phyloP scores from a whole-genome alignment of 2,888 invertebrate species.

The Gnatocerus cornutus region DNA sequence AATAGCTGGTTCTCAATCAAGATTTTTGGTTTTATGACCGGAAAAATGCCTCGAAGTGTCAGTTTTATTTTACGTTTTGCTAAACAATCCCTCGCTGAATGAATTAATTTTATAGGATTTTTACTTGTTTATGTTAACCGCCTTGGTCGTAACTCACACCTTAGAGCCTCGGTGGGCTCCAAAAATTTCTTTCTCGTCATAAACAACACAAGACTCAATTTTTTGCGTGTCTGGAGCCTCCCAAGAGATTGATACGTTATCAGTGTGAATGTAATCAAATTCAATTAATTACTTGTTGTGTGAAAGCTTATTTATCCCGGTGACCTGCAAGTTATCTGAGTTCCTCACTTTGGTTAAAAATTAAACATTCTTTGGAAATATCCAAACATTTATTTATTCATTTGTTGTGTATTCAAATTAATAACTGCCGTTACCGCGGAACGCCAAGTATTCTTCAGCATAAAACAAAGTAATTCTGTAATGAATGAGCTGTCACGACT shows the following conservation, averaged over 20 bases:
- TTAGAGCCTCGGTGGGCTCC: too few relatives aligned
- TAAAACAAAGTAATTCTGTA: constrained; percentile 47
- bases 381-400: constrained; percentile 40
- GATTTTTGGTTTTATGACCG: neutral
- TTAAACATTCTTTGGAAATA: constrained; percentile 36
- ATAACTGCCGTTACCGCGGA: constrained; percentile 30
- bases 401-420: constrained; percentile 47
- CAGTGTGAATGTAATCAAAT: constrained; percentile 44
- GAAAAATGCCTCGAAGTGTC: too few relatives aligned
- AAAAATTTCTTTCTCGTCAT: neutral
- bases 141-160: too few relatives aligned
- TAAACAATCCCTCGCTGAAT: constrained; percentile 11
- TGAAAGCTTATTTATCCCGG: constrained; percentile 43
- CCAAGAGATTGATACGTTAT: constrained; percentile 22
- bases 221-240: constrained; percentile 2
- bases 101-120: constrained; percentile 6
- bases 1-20: neutral
- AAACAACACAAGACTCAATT: neutral
- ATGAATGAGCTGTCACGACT: constrained; percentile 37
- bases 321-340: constrained; percentile 40
- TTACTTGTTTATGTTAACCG: too few relatives aligned
- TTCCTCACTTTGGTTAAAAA: constrained; percentile 31
- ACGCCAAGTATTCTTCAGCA: constrained; percentile 40
- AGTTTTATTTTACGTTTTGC: neutral
- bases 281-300: constrained; percentile 41